Base-by-base conservation (phyloP, 2,797 vertebrate species). In the Holocentrus rufus region DNA sequence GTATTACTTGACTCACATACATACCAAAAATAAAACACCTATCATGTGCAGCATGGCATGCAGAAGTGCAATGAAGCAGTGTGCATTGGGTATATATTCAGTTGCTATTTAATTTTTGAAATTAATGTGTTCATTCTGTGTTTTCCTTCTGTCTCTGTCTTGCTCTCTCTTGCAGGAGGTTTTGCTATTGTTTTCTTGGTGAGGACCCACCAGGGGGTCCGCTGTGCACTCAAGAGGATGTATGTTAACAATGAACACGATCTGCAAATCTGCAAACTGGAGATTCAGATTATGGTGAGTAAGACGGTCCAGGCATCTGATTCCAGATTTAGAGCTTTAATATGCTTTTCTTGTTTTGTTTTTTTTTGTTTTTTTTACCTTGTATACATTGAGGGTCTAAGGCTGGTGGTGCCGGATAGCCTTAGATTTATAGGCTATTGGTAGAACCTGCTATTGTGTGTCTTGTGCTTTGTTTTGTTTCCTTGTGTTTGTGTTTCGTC, bases 221-320 rank as follows among this genome's bases (percentile, higher is more conserved):
- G 96, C 25, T 97, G 97, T 86, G 98, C 98, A 63, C 94, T 99
- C 46, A 99, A 99, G 92, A 93, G 98, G 82, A 98, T 99, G 98
- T 99, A 99, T 5, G 98, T 99, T 90, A 99, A 99, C 88, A 97
- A 97, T 0, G 98, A 99, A 82, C 92, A 99, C 0, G 98, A 99
- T 88, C 92, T 99, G 72, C 95, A 97, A 80, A 93, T 99, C 86
- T 99, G 98, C 96, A 96, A 99, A 82, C 93, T 96, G 86, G 98
- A 99, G 88, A 98, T 99, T 89, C 97, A 99, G 80, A 98, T 99
- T 86, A 98, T 98, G 98, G 98, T 99, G 93, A 96, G 96, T 88
- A 53, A 70, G 15, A 69, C 18, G 31, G 34, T 42, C 52, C 31
- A 23, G 34, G 44, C 71, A 55, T 58, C 23, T 54, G 23, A 39